Base-by-base conservation (phyloP, 2,888 invertebrate genomes). In the Leptinotarsa juncta region DNA sequence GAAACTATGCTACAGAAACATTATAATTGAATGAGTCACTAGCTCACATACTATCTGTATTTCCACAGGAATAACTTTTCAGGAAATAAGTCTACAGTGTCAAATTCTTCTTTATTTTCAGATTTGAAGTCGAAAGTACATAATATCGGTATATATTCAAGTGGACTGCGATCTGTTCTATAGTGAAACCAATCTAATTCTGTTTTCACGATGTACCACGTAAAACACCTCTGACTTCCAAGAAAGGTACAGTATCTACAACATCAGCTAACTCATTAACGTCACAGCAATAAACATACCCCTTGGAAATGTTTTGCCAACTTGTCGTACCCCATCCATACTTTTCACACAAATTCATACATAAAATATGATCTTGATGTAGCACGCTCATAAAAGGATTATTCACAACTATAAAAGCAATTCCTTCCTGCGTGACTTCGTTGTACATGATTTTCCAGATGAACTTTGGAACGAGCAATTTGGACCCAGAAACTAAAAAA, bases 391-490 rank as follows among this genome's bases (percentile, higher is more conserved):
- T 77, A 80, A 88, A 88, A 2, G 90, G 90, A 86, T 90, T 89
- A 81, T 91, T 91, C 16, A 89, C 79, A n/a, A 87, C 85, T 1
- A 91, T 85, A 71, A 91, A 85, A n/a, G 88, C 90, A n/a, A 90
- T 88, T 15, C 87, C 90, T 65, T 85, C 80, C 65, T 87, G 82
- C 3, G 82, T 83, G 15, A 80, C 72, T n/a, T 83, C 83, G 74
- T 88, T 86, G 77, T 88, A 86, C 3, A 90, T 84, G 32, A 90
- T 83, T 83, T 90, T 90, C 88, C 88, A 90, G 69, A 88, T 85
- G 82, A 85, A 89, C 81, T 88, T 85, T 0, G 90, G 90, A 0
- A 89, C 88, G 32, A 88, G 86, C 18, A 90, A 80, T 73, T 85
- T 83, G 26, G 85, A 79, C 3, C 79, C 79, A 3, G 82, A 80